Evolutionary conservation across 2,113 vertebrate genomes (phyloP).

Genomic region (Phaethon lepturus): DNA sequence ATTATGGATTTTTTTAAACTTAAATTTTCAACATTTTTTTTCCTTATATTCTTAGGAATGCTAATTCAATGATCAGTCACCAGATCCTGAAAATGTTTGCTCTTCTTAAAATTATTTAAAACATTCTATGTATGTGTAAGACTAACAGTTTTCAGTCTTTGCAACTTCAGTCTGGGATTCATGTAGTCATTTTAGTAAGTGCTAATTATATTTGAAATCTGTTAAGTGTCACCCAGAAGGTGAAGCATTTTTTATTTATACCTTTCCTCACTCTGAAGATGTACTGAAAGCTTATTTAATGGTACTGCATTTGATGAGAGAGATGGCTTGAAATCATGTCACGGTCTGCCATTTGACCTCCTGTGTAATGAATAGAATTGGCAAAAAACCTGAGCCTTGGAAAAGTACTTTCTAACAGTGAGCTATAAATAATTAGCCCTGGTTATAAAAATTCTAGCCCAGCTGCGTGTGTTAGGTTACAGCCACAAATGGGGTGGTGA

Average conservation of each 20-base stretch:
- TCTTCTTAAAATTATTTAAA: not conserved
- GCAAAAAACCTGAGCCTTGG: not conserved
- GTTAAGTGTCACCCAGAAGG: not conserved
- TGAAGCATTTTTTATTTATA: not conserved
- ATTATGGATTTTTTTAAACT: not conserved
- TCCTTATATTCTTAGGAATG: not conserved
- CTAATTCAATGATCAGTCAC: not conserved
- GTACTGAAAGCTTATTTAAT: not conserved
- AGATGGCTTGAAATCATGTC: not conserved
- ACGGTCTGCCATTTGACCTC: not conserved
- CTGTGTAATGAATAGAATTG: not conserved
- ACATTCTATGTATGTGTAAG: not conserved
- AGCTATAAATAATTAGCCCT: not conserved
- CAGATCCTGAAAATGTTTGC: not conserved
- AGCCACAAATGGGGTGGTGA: not conserved
- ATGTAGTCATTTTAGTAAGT: not conserved
- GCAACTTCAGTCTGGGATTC: not conserved
- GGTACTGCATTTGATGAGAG: not conserved
- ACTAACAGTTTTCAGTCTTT: not conserved
- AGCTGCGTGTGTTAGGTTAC: not conserved
- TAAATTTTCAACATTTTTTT: not conserved
- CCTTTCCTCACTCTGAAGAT: not conserved
- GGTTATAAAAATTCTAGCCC: not conserved
- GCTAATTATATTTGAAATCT: not conserved
- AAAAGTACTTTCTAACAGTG: not conserved